A percentile compares a stretch with the other conserved stretches of the same genome.
These are phyloP conservation scores for Pogonus chalceus DNA, from an alignment of 1,140 invertebrate species.

Conservation along the genomic window DNA sequence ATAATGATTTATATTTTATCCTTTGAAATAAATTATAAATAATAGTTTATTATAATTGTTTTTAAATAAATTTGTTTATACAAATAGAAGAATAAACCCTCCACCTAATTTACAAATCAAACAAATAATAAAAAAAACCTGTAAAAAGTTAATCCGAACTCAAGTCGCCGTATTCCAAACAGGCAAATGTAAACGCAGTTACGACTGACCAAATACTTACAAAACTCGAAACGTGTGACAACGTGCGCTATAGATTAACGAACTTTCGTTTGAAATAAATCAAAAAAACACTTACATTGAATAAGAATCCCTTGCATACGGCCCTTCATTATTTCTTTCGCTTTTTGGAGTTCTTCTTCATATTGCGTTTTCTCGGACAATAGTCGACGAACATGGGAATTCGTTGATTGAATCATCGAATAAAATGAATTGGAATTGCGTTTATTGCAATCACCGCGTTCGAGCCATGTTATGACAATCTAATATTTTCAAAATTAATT, in stretches of 20 bases:
- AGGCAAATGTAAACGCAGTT: conserved; percentile 5
- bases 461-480: conserved; percentile 81
- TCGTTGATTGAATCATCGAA: conserved; percentile 87
- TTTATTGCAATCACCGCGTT: conserved; percentile 84
- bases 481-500: conserved; percentile 29
- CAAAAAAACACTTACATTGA: conserved; percentile 65
- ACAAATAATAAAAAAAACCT: not conserved
- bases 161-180: too few relatives aligned
- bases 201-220: conserved; percentile 5
- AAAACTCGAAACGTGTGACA: not conserved
- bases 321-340: conserved; percentile 67
- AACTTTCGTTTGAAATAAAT: not conserved
- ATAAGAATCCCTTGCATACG: conserved; percentile 68
- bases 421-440: conserved; percentile 83
- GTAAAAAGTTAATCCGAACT: not conserved
- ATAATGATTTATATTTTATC: too few relatives aligned
- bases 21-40: too few relatives aligned
- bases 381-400: conserved; percentile 77
- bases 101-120: not conserved
- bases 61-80: too few relatives aligned
- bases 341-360: conserved; percentile 75
- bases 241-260: not conserved
- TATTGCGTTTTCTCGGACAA: conserved; percentile 72
- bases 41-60: too few relatives aligned
- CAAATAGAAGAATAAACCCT: not conserved